phyloP scores from a whole-genome alignment of 2,113 vertebrate genomes.

The Microcebus murinus region DNA sequence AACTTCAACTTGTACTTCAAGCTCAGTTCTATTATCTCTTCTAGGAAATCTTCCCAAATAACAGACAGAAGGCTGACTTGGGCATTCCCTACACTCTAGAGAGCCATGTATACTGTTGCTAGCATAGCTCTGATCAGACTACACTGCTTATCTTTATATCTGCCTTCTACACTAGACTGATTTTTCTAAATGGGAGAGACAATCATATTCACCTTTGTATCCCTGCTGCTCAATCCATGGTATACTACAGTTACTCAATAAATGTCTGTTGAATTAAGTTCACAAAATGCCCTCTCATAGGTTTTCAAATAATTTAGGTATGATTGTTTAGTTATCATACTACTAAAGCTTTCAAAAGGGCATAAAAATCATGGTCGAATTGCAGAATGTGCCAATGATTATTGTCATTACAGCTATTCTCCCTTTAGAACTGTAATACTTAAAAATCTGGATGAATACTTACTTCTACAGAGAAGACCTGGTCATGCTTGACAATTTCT shows the following conservation, averaged over 20 bases:
- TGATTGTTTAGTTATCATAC: neutral
- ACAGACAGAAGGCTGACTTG: neutral
- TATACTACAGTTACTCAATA: neutral
- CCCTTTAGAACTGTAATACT: neutral
- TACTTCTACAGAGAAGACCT: slow-evolving; percentile 93
- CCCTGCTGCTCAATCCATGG: neutral
- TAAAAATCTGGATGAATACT: slow-evolving; percentile 69
- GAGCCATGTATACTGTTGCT: neutral
- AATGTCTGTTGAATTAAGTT: neutral
- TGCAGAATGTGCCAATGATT: neutral
- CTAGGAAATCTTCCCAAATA: neutral
- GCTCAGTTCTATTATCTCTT: neutral
- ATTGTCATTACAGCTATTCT: neutral
- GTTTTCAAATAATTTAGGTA: neutral
- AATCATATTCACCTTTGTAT: neutral
- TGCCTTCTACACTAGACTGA: neutral
- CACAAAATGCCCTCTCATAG: neutral
- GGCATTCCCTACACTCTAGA: neutral
- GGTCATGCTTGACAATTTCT: slow-evolving; percentile 88
- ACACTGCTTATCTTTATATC: neutral
- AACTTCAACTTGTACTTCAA: neutral
- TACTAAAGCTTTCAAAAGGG: neutral
- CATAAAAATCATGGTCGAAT: neutral
- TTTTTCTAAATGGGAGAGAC: neutral
- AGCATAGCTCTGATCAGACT: neutral